A percentile compares a stretch with the other conserved stretches of the same genome.
phyloP scores from a whole-genome alignment of 1,140 invertebrate species.

The Leptinotarsa texana region DNA sequence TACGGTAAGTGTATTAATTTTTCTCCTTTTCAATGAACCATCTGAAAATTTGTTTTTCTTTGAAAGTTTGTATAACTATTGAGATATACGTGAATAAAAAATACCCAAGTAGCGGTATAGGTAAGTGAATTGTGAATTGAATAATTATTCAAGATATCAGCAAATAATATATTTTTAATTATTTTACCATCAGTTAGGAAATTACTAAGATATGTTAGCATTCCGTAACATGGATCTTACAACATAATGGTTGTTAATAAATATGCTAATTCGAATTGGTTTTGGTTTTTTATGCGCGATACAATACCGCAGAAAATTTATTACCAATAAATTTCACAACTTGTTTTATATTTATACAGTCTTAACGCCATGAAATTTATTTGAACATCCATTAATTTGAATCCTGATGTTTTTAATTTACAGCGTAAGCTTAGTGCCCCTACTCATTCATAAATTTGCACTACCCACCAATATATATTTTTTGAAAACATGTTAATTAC shows the following conservation, averaged over 20 bases:
- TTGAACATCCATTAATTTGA: conserved; percentile 6
- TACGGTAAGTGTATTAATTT: too few species aligned
- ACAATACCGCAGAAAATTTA: conserved; percentile 3
- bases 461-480: background rate
- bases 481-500: too few species aligned
- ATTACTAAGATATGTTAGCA: too few species aligned
- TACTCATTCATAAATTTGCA: conserved; percentile 1
- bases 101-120: too few species aligned
- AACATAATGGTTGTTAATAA: conserved; percentile 7
- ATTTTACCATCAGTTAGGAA: too few species aligned
- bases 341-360: conserved; percentile 7
- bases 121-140: too few species aligned
- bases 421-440: background rate
- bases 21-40: too few species aligned
- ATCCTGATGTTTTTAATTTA: background rate
- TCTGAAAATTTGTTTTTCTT: too few species aligned
- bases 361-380: conserved; percentile 8
- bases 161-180: too few species aligned
- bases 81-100: too few species aligned
- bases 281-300: background rate
- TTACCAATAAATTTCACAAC: conserved; percentile 3
- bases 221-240: background rate
- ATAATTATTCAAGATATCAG: too few species aligned
- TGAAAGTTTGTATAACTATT: too few species aligned
- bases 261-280: conserved; percentile 1